Base-by-base conservation (phyloP, 2,113 vertebrate genomes). In the Sciurus niger region DNA sequence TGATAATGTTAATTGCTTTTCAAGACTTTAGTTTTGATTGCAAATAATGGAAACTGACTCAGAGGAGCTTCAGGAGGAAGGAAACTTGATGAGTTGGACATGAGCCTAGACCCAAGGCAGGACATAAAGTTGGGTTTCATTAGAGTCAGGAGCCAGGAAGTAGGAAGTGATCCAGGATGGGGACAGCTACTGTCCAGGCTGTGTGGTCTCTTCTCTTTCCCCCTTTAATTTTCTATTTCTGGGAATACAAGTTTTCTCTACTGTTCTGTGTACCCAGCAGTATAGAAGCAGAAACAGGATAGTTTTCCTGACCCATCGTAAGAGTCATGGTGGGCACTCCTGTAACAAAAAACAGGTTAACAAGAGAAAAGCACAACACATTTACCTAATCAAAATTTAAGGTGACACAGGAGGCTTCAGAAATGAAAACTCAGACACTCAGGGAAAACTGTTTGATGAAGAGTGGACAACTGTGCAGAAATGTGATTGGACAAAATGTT, bases 1-100 rank as follows among this genome's bases (percentile, higher is more conserved):
- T 78, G 93, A 84, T 97, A 92, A 96, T 85, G 90, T 87, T 93
- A 96, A 94, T 96, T 97, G 90, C 87, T 96, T 95, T 94, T 84
- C 46, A 91, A 96, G 92, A 68, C 84, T 95, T 32, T 55, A 53
- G 76, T 96, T 84, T 84, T 46, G 51, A 93, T 92, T 37, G 72
- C 72, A 84, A 93, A 93, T 95, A 93, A 96, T 95, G 80, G 65
- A 92, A 93, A 92, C 30, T 18, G 84, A 92, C 79, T 86, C 89
- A 84, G 77, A 93, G 84, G n/a, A 32, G n/a, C 53, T 93, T 67
- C n/a, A 78, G 65, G 89, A 91, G 76, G 63, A 83, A 87, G 79
- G 43, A 83, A 73, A 68, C 60, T 51, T 24, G 65, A 3, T 32
- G 46, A 32, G n/a, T 12, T 76, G 58, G 76, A 63, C 82, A 48